Base-by-base conservation (phyloP, 1,140 invertebrate species). In the Fopius arisanus region DNA sequence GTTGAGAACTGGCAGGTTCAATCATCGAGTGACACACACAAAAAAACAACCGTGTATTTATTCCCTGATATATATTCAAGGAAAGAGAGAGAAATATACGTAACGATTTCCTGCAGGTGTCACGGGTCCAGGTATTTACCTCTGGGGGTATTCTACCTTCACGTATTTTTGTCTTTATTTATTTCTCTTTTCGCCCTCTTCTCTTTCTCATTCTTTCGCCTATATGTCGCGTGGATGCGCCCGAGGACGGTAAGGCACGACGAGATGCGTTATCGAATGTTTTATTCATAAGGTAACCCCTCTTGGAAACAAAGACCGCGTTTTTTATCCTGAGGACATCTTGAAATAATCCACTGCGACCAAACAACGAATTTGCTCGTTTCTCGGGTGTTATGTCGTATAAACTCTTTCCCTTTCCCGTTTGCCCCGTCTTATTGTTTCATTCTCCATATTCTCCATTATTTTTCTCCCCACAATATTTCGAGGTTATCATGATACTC, bases 201-300 rank as follows among this genome's bases (percentile, higher is more conserved):
- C 6, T 3, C 7, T 43, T 31, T 23, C 43, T 65, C 19, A 12
- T 65, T n/a, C 43, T 48, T 65, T 16, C 33, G 14, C 29, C 62
- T 33, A 31, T 65, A 31, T 65, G 72, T 73, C 72, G 72, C 66
- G 72, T 73, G 72, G 72, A 73, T 73, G 72, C 72, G 28, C 71
- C 40, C 16, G 59, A 37, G 62, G 26, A 63, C 37, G 19, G 16
- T 63, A 63, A 29, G 33, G 16, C 59, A 71, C 69, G 37, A 75
- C 67, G 77, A 87, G 86, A 87, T 87, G 83, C 82, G 81, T 85
- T 87, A 87, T 88, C 86, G 84, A 86, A 88, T 88, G 84, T 87
- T 87, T 88, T 87, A 88, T 88, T 88, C 85, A 87, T 87, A 83
- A 87, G 82, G 29, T 65, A 65, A 33, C 26, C 62, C 54, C 29